Base-by-base conservation (phyloP, 2,888 invertebrate species). In the Drosophila stalkeri region DNA sequence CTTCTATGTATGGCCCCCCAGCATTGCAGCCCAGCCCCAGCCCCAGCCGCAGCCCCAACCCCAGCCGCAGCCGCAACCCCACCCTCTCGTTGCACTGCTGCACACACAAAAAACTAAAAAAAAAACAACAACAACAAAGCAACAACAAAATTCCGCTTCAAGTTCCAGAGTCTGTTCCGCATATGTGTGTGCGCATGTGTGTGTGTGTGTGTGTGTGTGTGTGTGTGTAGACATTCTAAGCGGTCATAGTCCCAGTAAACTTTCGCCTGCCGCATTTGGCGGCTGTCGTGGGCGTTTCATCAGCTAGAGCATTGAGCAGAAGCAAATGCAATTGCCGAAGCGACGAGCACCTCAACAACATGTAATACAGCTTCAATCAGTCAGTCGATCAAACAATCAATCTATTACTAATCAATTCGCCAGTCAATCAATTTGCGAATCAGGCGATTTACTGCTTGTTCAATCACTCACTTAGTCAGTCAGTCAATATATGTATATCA, bases 211-310 rank as follows among this genome's bases (percentile, higher is more conserved):
- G 55, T 64, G 64, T 59, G 63, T 49, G 35, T 47, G 59, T 64
- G 41, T 63, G 59, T 76, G 77, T 82, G 86, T 84, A 89, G 89
- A 84, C 89, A 85, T 87, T 87, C 86, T 89, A 87, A 87, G 81
- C 89, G 87, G 87, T 87, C 89, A 87, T 89, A 87, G 87, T 89
- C 89, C 87, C 89, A 87, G 89, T 87, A 87, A 87, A 87, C 87
- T 87, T 87, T 89, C 89, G 89, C 89, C 87, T 80, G 85, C 67
- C 79, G 72, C 79, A 79, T 80, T 80, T 77, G 70, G 67, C 62
- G 81, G 66, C 74, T 72, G 65, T 72, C 59, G 72, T 66, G 72
- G 81, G 71, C 65, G 81, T 64, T 71, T 31, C 52, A 60, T 31
- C 52, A 60, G 60, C 64, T 54, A 55, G 37, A 57, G 27, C 16